These are phyloP conservation scores for Dicaeum eximium DNA, from an alignment of 2,113 vertebrate species.

Conservation along the genomic window DNA sequence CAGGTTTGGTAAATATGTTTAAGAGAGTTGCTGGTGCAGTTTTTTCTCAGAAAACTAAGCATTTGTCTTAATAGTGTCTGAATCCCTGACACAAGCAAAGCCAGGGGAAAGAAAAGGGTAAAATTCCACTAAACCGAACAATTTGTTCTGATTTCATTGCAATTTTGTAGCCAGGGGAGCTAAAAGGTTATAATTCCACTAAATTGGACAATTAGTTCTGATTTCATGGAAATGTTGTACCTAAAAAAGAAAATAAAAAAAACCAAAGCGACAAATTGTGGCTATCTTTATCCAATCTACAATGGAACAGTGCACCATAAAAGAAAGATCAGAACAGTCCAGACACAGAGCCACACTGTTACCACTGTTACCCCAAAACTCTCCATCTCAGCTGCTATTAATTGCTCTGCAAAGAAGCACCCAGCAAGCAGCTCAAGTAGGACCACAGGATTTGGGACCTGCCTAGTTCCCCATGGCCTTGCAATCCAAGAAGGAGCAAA, in stretches of 20 bases:
- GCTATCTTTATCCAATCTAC: neutral
- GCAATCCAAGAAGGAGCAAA: neutral
- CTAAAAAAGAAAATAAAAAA: neutral
- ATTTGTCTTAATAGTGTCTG: neutral
- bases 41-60: neutral
- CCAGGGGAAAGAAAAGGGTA: neutral
- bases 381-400: neutral
- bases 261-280: neutral
- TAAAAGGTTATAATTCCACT: neutral
- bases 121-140: neutral
- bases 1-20: neutral
- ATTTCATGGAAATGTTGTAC: neutral
- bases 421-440: neutral
- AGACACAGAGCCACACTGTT: neutral
- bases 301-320: neutral
- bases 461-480: neutral
- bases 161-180: neutral
- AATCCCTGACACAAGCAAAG: neutral
- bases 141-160: neutral
- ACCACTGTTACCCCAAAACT: neutral
- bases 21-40: neutral
- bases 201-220: neutral
- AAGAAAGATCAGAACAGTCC: neutral
- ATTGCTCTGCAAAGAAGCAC: neutral
- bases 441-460: neutral